Evolutionary conservation across 2,888 invertebrate genomes (phyloP).

Genomic region (Brassicogethes aeneus): DNA sequence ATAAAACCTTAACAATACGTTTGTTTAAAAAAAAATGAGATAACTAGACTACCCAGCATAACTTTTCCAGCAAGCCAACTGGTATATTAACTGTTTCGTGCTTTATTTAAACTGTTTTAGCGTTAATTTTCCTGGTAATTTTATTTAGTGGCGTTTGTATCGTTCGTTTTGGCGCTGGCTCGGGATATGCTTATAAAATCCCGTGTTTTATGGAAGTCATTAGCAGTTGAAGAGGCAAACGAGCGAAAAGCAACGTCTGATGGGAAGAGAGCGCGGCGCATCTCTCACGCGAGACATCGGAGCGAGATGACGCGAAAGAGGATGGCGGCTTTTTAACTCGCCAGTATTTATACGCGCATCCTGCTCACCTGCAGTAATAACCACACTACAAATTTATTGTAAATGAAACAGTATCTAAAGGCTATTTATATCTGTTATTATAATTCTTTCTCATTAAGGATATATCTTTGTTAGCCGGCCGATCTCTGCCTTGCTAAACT

Average conservation of each 20-base stretch:
- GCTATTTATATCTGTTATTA: slow-evolving; percentile 37
- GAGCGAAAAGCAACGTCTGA: background rate
- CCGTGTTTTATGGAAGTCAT: slow-evolving; percentile 28
- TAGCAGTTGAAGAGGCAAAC: slow-evolving; percentile 20
- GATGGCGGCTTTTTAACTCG: slow-evolving; percentile 21
- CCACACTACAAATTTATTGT: slow-evolving; percentile 34
- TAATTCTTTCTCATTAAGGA: slow-evolving; percentile 36
- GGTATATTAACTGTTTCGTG: no score
- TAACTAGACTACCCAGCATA: no score
- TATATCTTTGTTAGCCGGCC: slow-evolving; percentile 31
- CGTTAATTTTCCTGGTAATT: no score
- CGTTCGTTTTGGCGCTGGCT: no score
- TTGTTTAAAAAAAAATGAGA: no score
- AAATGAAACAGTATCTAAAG: slow-evolving; percentile 38
- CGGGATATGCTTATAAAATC: slow-evolving; percentile 29
- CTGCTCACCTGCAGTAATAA: slow-evolving; percentile 32
- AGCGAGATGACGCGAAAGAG: slow-evolving; percentile 10
- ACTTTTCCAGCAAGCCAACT: no score
- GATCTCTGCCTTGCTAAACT: no score
- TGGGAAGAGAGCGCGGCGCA: slow-evolving; percentile 10
- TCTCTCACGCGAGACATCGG: no score
- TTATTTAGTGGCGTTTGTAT: no score
- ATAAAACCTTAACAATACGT: no score
- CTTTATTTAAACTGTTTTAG: no score
- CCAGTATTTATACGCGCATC: slow-evolving; percentile 22